Base-by-base conservation (phyloP, 1,140 invertebrate genomes). In the Camponotus floridanus region DNA sequence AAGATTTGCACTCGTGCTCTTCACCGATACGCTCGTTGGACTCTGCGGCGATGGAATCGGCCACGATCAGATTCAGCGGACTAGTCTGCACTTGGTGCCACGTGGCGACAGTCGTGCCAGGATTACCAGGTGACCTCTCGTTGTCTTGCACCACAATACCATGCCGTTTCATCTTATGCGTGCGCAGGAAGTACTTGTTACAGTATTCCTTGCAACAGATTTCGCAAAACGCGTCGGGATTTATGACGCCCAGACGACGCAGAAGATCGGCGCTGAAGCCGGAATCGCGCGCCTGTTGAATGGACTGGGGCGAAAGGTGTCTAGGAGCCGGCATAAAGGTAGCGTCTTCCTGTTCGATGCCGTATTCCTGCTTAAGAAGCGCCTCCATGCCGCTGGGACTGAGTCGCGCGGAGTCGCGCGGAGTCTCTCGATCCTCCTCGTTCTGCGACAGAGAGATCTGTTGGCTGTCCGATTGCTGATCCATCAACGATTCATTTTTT, bases 141-240 rank as follows among this genome's bases (percentile, higher is more conserved):
- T 96, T 96, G 15, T 96, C 96, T 0, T 96, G 96, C 45, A 97
- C 95, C 31, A 96, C 94, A 18, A 97, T 95, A 0, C 97, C 97
- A 91, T 98, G 97, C n/a, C 97, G 95, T 92, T 98, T 97, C 94
- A 98, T 96, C 90, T 99, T 98, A 94, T 99, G 98, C 21, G 98
- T 98, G 45, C 98, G 96, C 26, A 99, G 94, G 93, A 99, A 99
- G 92, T 99, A 99, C 92, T 99, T 98, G 93, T 99, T 99, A 94
- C 98, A 98, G 94, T 99, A 98, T 95, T 99, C 98, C 93, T 99
- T 99, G 92, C 98, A 98, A 93, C 98, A 99, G 65, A 99, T 97
- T 92, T 99, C 98, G 94, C 98, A 99, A 93, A 98, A 99, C 15
- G 98, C 98, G 90, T 98, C 98, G 2, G 97, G 97, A 94, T 98